Conservation (phyloP, 2,797 vertebrate genomes). For the Siniperca scherzeri region DNA sequence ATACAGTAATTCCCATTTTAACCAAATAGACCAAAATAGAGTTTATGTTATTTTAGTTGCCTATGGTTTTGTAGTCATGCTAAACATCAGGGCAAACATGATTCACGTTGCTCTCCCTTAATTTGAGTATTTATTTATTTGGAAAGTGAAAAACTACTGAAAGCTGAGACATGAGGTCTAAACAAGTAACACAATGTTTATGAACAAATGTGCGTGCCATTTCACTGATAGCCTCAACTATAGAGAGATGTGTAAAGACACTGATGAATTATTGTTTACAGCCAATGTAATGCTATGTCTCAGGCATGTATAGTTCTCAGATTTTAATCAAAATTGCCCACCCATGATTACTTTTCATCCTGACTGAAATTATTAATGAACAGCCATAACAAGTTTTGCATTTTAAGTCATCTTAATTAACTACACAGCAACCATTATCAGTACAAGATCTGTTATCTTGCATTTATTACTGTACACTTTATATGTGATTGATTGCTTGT, state of each 20-base stretch:
- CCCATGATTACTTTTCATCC: slow-evolving; percentile 28
- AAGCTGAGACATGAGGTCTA: slow-evolving; percentile 47
- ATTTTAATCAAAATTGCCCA: slow-evolving; percentile 37
- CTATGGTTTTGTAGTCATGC: slow-evolving; percentile 54
- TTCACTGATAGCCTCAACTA: slow-evolving; percentile 34
- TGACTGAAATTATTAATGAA: slow-evolving; percentile 58
- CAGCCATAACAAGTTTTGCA: slow-evolving; percentile 56
- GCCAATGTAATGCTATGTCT: slow-evolving; percentile 60
- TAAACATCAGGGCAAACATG: slow-evolving; percentile 55
- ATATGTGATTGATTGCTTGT: slow-evolving; percentile 67
- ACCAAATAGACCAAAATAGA: slow-evolving; percentile 81
- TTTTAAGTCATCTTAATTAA: slow-evolving; percentile 64
- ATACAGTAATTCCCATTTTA: slow-evolving; percentile 74
- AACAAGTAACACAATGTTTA: slow-evolving; percentile 32
- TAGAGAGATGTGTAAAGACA: slow-evolving; percentile 35
- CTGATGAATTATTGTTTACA: slow-evolving; percentile 69
- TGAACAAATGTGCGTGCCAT: slow-evolving; percentile 24
- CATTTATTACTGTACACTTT: slow-evolving; percentile 60
- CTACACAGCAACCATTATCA: slow-evolving; percentile 58
- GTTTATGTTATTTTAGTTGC: slow-evolving; percentile 64
- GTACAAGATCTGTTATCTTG: slow-evolving; percentile 53
- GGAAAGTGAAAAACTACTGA: slow-evolving; percentile 63
- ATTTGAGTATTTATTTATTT: slow-evolving; percentile 76
- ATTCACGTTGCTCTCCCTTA: slow-evolving; percentile 50
- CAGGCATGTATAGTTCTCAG: slow-evolving; percentile 59